Evolutionary conservation across 2,797 vertebrate species (phyloP).

Genomic region (Nyctibius grandis): DNA sequence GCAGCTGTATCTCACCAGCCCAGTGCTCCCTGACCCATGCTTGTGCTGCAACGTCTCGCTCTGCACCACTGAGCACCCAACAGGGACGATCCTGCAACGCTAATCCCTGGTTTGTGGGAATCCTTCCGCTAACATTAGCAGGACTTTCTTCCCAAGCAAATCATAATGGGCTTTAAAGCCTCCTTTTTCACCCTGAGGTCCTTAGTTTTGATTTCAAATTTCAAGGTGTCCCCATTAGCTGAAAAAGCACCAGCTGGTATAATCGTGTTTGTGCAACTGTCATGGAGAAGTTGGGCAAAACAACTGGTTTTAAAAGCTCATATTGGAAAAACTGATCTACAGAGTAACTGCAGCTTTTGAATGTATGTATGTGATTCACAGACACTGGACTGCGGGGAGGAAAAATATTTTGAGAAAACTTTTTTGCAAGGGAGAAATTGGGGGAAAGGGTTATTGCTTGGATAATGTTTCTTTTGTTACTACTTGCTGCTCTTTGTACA

Average conservation of each 20-base stretch:
- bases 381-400: slow-evolving; percentile 12
- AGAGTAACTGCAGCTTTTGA: slow-evolving; percentile 28
- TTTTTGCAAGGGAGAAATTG: slow-evolving; percentile 33
- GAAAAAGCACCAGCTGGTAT: not conserved
- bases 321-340: not conserved
- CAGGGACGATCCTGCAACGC: not conserved
- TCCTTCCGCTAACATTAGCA: not conserved
- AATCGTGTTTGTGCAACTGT: not conserved
- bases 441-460: not conserved
- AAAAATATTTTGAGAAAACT: slow-evolving; percentile 40
- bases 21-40: fast-evolving
- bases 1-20: not conserved
- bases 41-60: not conserved
- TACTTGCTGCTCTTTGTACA: slow-evolving; percentile 61
- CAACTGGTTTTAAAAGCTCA: slow-evolving; percentile 8
- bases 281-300: not conserved
- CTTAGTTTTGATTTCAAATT: not conserved
- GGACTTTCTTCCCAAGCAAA: not conserved
- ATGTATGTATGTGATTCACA: slow-evolving; percentile 54
- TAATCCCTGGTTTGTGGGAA: not conserved
- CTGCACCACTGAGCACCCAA: not conserved
- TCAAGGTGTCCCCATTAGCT: not conserved
- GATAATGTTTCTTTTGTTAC: slow-evolving; percentile 49
- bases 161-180: not conserved
- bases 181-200: not conserved